A percentile compares a stretch with the other conserved stretches of the same genome.
Evolutionary conservation across 53 echinoderm and acorn worm species (phyloP).

Genomic region (Hippasteria phrygiana): DNA sequence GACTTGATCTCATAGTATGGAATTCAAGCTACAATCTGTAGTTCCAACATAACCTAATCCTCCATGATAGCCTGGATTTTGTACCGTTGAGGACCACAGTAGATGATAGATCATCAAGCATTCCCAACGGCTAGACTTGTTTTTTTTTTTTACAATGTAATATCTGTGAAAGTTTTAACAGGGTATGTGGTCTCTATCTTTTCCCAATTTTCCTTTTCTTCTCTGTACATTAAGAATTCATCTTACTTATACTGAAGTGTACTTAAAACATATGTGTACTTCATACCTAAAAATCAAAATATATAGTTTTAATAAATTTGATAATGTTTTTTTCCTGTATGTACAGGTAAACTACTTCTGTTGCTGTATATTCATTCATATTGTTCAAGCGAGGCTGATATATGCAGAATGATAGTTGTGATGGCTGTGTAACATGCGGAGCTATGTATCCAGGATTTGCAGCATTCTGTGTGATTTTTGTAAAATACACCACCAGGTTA

Average conservation of each 20-base stretch:
- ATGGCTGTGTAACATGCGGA: neutral
- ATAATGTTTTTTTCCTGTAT: neutral
- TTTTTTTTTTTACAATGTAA: neutral
- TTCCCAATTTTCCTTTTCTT: neutral
- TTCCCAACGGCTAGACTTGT: no score
- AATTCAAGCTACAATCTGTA: no score
- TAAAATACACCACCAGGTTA: no score
- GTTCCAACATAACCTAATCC: no score
- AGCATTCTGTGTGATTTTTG: neutral
- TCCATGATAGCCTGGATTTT: no score
- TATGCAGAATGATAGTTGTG: neutral
- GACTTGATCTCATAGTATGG: neutral
- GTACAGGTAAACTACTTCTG: neutral
- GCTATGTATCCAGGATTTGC: neutral
- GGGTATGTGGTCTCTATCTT: neutral
- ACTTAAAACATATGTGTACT: slow-evolving; percentile 22
- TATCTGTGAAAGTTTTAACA: neutral
- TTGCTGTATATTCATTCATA: neutral
- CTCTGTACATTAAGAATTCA: neutral
- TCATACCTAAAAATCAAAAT: neutral
- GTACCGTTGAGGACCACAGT: no score
- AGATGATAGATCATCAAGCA: no score
- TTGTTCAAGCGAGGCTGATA: neutral
- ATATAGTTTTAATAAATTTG: neutral
- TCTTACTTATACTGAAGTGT: slow-evolving; percentile 17